phyloP scores from a whole-genome alignment of 2,888 invertebrate species.

The Sarcophaga carnaria region DNA sequence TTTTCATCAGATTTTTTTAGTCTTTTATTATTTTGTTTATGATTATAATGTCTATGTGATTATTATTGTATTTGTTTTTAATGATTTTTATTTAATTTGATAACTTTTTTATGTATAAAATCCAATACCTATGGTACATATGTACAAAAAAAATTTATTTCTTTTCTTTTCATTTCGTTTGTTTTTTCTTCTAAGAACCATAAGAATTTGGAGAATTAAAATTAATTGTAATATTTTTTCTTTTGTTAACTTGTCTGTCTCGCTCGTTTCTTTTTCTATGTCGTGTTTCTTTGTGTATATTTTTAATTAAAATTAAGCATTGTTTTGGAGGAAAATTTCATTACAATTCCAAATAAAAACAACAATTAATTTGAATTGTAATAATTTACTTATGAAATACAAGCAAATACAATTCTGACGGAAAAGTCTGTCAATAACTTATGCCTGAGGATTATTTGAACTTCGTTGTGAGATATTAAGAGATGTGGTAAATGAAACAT shows the following conservation, averaged over 20 bases:
- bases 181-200: slow-evolving; percentile 10
- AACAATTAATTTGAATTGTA: background rate
- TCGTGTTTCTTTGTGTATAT: slow-evolving; percentile 22
- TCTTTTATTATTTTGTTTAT: no score
- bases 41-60: no score
- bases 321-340: slow-evolving; percentile 58
- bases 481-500: no score
- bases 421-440: background rate
- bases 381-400: background rate
- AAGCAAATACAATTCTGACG: background rate
- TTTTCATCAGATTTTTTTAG: no score
- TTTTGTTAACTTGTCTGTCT: slow-evolving; percentile 21
- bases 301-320: slow-evolving; percentile 46
- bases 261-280: background rate
- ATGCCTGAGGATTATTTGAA: background rate
- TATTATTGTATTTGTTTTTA: no score
- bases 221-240: slow-evolving; percentile 32
- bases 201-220: background rate
- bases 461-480: background rate
- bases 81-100: no score
- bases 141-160: no score
- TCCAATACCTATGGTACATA: no score
- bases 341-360: slow-evolving; percentile 18
- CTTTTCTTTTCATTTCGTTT: background rate
- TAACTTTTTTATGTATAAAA: no score